Evolutionary conservation across 1,140 invertebrate genomes (phyloP).

Genomic region (Latrodectus geometricus): DNA sequence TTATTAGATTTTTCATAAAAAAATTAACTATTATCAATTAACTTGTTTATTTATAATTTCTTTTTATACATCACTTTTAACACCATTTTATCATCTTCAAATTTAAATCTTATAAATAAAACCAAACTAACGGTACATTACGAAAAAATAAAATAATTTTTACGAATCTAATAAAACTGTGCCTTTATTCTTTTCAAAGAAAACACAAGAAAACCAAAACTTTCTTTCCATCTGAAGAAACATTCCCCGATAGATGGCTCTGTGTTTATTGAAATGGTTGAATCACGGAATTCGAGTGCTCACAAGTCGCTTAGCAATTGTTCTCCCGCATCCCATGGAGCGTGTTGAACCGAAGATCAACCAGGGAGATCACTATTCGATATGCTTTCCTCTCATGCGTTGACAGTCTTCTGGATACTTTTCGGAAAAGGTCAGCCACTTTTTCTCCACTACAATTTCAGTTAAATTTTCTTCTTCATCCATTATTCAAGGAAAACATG

Average conservation of each 20-base stretch:
- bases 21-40: too few relatives aligned
- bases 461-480: background rate
- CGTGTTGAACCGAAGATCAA: background rate
- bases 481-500: background rate
- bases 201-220: constrained; percentile 1
- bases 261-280: constrained; percentile 7
- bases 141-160: too few relatives aligned
- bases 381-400: background rate
- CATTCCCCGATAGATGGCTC: constrained; percentile 28
- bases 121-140: too few relatives aligned
- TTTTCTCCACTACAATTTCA: background rate
- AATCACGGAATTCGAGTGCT: background rate
- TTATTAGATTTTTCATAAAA: too few relatives aligned
- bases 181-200: background rate
- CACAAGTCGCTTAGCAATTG: background rate
- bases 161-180: background rate
- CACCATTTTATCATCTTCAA: too few relatives aligned
- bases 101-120: too few relatives aligned
- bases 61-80: too few relatives aligned
- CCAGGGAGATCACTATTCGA: constrained; percentile 8
- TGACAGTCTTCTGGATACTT: constrained; percentile 18
- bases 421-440: constrained; percentile 14
- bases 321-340: constrained; percentile 25
- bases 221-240: background rate
- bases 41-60: too few relatives aligned